These are phyloP conservation scores for Caenorhabditis imperialis DNA, from an alignment of 2,888 invertebrate genomes.

Conservation along the genomic window DNA sequence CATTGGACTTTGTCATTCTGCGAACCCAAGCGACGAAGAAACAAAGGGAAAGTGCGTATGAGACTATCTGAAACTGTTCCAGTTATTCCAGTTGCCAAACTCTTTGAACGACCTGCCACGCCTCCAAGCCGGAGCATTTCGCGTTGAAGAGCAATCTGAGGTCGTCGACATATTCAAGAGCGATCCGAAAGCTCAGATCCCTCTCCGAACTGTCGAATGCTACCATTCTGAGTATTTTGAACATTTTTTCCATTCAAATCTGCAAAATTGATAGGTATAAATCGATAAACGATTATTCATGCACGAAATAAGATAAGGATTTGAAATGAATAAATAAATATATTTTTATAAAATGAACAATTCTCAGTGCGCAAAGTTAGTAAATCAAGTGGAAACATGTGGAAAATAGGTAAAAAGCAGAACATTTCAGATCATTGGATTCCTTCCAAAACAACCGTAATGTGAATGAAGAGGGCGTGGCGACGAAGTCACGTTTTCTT, in stretches of 20 bases:
- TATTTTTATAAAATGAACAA: not conserved
- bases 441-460: constrained; percentile 9
- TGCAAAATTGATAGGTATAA: not conserved
- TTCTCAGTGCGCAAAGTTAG: not conserved
- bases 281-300: too few species aligned
- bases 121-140: constrained; percentile 67
- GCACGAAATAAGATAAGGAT: not conserved
- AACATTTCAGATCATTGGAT: not conserved
- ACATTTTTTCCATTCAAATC: not conserved
- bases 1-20: constrained; percentile 37
- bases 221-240: constrained; percentile 24
- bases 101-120: constrained; percentile 67
- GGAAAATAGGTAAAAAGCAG: not conserved
- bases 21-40: constrained; percentile 50
- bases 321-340: not conserved
- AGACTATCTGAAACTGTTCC: constrained; percentile 62
- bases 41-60: constrained; percentile 55
- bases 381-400: not conserved
- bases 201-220: constrained; percentile 25
- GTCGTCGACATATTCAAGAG: constrained; percentile 67
- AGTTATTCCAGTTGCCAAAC: not conserved
- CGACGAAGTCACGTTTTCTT: constrained; percentile 47
- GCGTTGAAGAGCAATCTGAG: constrained; percentile 65
- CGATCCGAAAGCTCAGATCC: constrained; percentile 58
- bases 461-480: constrained; percentile 3